phyloP scores from a whole-genome alignment of 2,113 vertebrate species.

The Colaptes auratus region DNA sequence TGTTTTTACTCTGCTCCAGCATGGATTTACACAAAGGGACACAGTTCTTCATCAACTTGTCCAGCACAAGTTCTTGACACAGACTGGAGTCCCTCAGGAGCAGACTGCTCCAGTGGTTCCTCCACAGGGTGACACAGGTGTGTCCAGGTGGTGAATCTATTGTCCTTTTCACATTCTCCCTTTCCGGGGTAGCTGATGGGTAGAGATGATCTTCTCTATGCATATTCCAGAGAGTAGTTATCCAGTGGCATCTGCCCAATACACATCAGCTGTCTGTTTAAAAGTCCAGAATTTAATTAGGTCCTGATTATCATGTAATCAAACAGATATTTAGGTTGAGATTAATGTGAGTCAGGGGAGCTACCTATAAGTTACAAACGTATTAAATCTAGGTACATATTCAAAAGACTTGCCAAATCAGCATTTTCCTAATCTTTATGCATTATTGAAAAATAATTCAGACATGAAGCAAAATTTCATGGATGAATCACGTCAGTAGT shows the following conservation, averaged over 20 bases:
- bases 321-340: background rate
- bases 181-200: too few relatives aligned
- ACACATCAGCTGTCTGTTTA: too few relatives aligned
- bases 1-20: rapidly evolving
- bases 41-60: background rate
- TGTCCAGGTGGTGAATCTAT: too few relatives aligned
- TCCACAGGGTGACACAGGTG: too few relatives aligned
- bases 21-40: background rate
- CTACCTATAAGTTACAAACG: background rate
- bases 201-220: too few relatives aligned
- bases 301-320: background rate
- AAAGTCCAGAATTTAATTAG: background rate
- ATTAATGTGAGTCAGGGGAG: background rate
- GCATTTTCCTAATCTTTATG: background rate
- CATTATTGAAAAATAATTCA: background rate
- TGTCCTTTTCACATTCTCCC: too few relatives aligned
- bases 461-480: background rate
- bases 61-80: rapidly evolving
- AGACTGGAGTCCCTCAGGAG: background rate
- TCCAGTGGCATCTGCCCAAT: too few relatives aligned
- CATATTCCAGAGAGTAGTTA: too few relatives aligned
- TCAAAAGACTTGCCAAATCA: background rate
- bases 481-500: background rate
- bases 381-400: background rate
- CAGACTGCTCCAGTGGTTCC: too few relatives aligned